Evolutionary conservation across 2,888 invertebrate genomes (phyloP), one percentile per base, ranked within the genome.

Genomic region (Sminthurinus aureus): DNA sequence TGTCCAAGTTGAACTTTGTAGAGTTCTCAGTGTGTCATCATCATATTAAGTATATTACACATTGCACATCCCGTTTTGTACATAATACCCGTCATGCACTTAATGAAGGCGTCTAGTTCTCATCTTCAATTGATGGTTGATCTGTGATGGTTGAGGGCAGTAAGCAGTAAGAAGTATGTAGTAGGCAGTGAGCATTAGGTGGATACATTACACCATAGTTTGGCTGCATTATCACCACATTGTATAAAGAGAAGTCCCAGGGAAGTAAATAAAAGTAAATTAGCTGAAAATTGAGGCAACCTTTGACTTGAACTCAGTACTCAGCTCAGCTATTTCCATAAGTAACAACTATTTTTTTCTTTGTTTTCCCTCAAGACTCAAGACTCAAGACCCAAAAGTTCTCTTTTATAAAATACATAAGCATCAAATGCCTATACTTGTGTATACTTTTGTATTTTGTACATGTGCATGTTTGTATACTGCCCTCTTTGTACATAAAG

Each of bases 201-300:
- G n/a, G n/a, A n/a, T n/a, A n/a, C n/a, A n/a, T n/a, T n/a, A n/a
- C n/a, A n/a, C n/a, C n/a, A n/a, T n/a, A n/a, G n/a, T 38, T 38
- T 38, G 38, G 38, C 38, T 38, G 38, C 38, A 38, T 38, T 38
- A 38, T 38, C 38, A 38, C 38, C 38, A 38, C 38, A 38, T 38
- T 38, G 1, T 38, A 6, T 38, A 64, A 0, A 64, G 64, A 9
- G 15, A 58, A 58, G 58, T 58, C 58, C 15, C 71, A 71, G 24
- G 26, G 22, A 58, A 58, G 58, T 58, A 71, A 71, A 71, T 71
- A 71, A 71, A 71, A 71, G 22, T 71, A 71, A 71, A 71, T 71
- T 71, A 71, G 71, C 24, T 22, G 24, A 71, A 71, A 71, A 26
- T 71, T 20, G 24, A 71, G 26, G 15, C 22, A 22, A 8, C 71